Evolutionary conservation across 1,140 invertebrate genomes (phyloP).

Genomic region (Thalassaphorura encarpata): DNA sequence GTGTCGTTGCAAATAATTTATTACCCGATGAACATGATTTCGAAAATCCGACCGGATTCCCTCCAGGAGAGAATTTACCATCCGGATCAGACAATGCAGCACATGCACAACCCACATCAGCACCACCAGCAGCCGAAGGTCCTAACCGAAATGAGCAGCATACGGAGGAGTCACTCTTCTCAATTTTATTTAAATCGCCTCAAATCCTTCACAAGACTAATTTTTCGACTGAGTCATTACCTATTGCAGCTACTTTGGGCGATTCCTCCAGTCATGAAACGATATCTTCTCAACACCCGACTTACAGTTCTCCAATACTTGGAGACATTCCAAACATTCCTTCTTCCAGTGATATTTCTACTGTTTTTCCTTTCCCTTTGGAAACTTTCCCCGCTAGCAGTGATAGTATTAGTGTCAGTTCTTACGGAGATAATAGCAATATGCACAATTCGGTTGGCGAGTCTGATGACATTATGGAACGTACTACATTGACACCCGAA

Average conservation of each 20-base stretch:
- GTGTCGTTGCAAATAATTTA: constrained; percentile 36
- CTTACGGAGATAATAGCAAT: constrained; percentile 24
- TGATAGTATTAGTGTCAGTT: constrained; percentile 20
- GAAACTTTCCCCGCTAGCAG: constrained; percentile 32
- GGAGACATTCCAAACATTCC: constrained; percentile 27
- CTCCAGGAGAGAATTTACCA: no score
- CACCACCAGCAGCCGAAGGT: background rate
- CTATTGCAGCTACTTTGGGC: background rate
- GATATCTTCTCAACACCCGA: constrained; percentile 24
- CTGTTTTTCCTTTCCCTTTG: constrained; percentile 33
- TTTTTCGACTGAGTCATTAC: background rate
- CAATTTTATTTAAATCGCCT: no score
- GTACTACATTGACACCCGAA: constrained; percentile 18
- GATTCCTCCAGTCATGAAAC: no score
- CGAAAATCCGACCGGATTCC: no score
- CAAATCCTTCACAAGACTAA: no score
- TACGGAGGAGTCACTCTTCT: background rate
- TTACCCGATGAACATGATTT: no score
- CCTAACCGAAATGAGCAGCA: background rate
- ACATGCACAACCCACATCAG: background rate
- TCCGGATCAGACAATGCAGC: background rate
- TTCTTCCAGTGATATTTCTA: constrained; percentile 26
- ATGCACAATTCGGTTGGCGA: constrained; percentile 28
- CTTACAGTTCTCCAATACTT: constrained; percentile 22
- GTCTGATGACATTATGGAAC: constrained; percentile 29